Conservation (phyloP, 2,797 vertebrate genomes). For the Prionace glauca region DNA sequence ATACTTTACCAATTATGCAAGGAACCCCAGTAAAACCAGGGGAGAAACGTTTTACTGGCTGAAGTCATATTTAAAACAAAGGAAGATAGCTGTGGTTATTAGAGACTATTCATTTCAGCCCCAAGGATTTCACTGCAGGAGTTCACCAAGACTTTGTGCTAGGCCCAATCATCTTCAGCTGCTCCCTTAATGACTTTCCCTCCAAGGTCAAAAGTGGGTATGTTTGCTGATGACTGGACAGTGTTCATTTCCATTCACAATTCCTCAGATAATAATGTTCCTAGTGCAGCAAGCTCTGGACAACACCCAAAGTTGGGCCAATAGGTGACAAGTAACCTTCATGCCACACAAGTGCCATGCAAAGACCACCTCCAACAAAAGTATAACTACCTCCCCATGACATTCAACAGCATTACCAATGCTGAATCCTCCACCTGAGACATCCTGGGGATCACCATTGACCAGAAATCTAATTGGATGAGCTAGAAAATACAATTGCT, state of each 20-base stretch:
- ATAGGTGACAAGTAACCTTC: not conserved
- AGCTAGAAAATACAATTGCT: not conserved
- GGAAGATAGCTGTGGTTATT: no score
- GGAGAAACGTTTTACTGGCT: no score
- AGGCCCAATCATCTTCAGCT: no score
- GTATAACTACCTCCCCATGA: not conserved
- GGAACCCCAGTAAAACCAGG: no score
- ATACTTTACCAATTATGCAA: no score
- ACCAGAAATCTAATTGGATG: not conserved
- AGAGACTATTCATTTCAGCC: no score
- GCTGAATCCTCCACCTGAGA: not conserved
- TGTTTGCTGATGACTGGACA: not conserved
- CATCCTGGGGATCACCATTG: not conserved
- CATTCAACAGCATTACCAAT: not conserved
- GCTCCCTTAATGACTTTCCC: no score
- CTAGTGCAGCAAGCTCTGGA: not conserved
- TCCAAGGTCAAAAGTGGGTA: not conserved
- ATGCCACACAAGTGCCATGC: not conserved
- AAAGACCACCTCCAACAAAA: not conserved
- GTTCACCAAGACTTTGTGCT: no score
- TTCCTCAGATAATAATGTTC: not conserved
- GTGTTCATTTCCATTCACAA: not conserved
- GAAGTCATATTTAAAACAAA: no score
- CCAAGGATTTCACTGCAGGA: no score
- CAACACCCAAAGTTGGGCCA: not conserved